phyloP scores from a whole-genome alignment of 2,113 vertebrate genomes.

The Platycercus adscitus region DNA sequence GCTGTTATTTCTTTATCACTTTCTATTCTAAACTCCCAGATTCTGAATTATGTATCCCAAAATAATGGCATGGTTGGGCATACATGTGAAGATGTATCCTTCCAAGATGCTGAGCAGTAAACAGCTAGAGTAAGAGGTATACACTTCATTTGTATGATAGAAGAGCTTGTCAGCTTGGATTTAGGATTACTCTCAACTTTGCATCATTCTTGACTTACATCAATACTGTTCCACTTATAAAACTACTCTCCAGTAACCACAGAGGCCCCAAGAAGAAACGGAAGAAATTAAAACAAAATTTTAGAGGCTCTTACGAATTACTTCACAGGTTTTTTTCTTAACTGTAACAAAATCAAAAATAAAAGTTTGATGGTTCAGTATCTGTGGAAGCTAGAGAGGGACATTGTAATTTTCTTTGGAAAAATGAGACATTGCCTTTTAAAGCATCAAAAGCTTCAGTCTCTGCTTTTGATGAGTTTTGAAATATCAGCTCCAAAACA shows the following conservation, averaged over 20 bases:
- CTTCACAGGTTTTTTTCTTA: not conserved
- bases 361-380: not conserved
- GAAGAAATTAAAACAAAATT: not conserved
- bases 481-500: conserved; percentile 28
- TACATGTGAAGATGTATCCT: not conserved
- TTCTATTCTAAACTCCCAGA: not conserved
- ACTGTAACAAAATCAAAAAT: not conserved
- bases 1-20: not conserved
- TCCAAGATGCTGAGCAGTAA: not conserved
- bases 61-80: not conserved
- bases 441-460: not conserved
- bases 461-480: conserved; percentile 7
- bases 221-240: not conserved
- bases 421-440: not conserved
- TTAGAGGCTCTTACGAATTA: not conserved
- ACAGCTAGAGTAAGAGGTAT: not conserved
- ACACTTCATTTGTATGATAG: not conserved
- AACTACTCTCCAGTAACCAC: not conserved
- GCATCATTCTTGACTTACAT: not conserved
- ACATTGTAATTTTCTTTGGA: not conserved
- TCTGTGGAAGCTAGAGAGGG: not conserved
- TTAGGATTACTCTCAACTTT: not conserved
- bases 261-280: not conserved
- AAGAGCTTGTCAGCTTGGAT: not conserved
- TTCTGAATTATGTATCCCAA: not conserved